Base-by-base conservation (phyloP, 2,888 invertebrate species). In the Sinohyriopsis cumingii region DNA sequence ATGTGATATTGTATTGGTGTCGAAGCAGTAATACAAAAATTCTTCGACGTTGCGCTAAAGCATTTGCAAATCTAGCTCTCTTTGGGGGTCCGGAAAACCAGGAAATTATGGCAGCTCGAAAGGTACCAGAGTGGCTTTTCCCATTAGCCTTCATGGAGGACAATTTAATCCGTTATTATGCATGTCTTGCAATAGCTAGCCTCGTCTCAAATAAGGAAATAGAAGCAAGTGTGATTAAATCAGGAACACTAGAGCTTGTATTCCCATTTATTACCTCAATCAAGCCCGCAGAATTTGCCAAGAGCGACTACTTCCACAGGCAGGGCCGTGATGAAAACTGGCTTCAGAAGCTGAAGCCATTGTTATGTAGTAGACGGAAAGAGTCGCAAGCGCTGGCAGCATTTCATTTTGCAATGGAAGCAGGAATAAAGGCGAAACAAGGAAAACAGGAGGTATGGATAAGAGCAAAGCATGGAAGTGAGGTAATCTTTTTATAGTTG, bases 391-490 rank as follows among this genome's bases (percentile, higher is more conserved):
- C 97, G 88, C 91, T 99, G 83, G 99, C 98, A 3, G 98, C 99
- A 55, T 99, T 99, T 90, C 99, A 99, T 89, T 92, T 98, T 90
- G 98, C 98, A 88, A 98, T 99, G 97, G 99, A 99, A 91, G 99
- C 99, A 7, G 96, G 96, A 54, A 98, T 99, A 68, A 99, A 99
- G 90, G 95, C 97, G 84, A 89, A 89, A 63, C 89, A 90, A 76
- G 90, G 84, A 76, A 90, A 87, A 83, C 88, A 82, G 66, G 87
- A 85, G 83, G 89, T 88, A 79, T 74, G 80, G 71, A 45, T 45
- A 45, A 45, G 12, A 45, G 45, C 12, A 45, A 45, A 45, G 45
- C 45, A 45, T 45, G 7, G 24, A 63, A 45, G 45, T 45, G 45
- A 45, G 45, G 45, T 45, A 45, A 45, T 45, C 12, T 45, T 15